A percentile compares a stretch with the other conserved stretches of the same genome.
phyloP scores from a whole-genome alignment of 2,113 vertebrate genomes.

The Leptobrachium leishanense region DNA sequence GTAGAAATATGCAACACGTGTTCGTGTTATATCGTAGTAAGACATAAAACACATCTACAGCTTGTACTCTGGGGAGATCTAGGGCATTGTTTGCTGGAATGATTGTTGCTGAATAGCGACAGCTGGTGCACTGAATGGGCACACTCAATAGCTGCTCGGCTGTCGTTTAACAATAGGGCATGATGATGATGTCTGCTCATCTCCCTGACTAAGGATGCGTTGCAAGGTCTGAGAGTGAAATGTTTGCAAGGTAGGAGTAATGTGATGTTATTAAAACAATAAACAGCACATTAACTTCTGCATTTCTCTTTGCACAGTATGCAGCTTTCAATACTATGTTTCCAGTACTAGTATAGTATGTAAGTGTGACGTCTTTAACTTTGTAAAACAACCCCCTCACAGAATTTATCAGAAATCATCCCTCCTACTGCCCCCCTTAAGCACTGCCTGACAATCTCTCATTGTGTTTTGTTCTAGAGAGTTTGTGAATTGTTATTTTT shows the following conservation, averaged over 20 bases:
- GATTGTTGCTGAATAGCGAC: constrained; percentile 56
- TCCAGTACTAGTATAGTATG: constrained; percentile 13
- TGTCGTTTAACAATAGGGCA: constrained; percentile 54
- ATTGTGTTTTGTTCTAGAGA: constrained; percentile 2
- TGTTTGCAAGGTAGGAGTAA: background rate
- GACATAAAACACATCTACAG: constrained; percentile 48
- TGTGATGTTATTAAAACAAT: constrained; percentile 1
- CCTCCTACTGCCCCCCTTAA: constrained; percentile 37
- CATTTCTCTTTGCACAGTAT: background rate
- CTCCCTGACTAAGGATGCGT: constrained; percentile 41
- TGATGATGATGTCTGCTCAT: constrained; percentile 49
- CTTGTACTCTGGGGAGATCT: constrained; percentile 47
- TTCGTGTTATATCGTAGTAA: constrained; percentile 44
- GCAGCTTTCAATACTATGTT: background rate
- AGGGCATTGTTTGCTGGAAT: constrained; percentile 59
- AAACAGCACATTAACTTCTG: constrained; percentile 12
- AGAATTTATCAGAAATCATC: constrained; percentile 36
- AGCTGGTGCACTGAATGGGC: constrained; percentile 59
- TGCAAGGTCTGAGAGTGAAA: background rate
- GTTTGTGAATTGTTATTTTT: no score
- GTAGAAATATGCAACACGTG: constrained; percentile 42
- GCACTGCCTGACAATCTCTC: constrained; percentile 14
- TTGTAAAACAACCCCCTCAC: constrained; percentile 26
- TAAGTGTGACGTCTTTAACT: constrained; percentile 40
- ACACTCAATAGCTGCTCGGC: constrained; percentile 48